Percentiles rank a stretch among this genome's conserved stretches.
These are phyloP conservation scores for Eupristina koningsbergeri DNA, from an alignment of 1,140 invertebrate species.

Conservation along the genomic window DNA sequence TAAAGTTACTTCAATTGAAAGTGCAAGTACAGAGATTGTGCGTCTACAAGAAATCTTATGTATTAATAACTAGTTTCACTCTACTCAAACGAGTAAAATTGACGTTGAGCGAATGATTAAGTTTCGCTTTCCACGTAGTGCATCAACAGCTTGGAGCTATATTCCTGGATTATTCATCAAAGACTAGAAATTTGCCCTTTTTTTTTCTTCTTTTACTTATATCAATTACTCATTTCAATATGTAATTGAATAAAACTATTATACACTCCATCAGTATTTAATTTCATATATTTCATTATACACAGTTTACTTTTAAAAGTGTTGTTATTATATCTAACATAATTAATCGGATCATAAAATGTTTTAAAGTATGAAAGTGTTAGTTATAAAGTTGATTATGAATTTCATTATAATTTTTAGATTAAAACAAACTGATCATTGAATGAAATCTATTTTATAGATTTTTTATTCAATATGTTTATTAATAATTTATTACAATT, in stretches of 20 bases:
- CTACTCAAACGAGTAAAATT: not conserved
- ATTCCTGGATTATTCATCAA: not conserved
- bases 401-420: too few species aligned
- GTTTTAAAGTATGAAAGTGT: too few species aligned
- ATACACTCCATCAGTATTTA: too few species aligned
- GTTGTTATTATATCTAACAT: too few species aligned
- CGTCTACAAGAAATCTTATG: constrained; percentile 4
- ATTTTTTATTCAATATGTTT: too few species aligned
- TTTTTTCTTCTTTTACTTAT: not conserved
- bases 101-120: constrained; percentile 39
- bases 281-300: too few species aligned
- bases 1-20: not conserved
- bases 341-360: too few species aligned
- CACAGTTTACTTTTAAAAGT: too few species aligned
- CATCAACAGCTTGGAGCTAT: constrained; percentile 45
- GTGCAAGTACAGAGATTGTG: not conserved
- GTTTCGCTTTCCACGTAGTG: constrained; percentile 55
- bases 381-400: too few species aligned
- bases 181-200: not conserved
- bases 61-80: constrained; percentile 34
- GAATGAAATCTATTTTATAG: too few species aligned
- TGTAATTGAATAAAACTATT: not conserved
- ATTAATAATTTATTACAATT: too few species aligned
- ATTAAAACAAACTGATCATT: too few species aligned
- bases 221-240: not conserved